phyloP scores from a whole-genome alignment of 2,888 invertebrate species.

The Physocephala rufipes region DNA sequence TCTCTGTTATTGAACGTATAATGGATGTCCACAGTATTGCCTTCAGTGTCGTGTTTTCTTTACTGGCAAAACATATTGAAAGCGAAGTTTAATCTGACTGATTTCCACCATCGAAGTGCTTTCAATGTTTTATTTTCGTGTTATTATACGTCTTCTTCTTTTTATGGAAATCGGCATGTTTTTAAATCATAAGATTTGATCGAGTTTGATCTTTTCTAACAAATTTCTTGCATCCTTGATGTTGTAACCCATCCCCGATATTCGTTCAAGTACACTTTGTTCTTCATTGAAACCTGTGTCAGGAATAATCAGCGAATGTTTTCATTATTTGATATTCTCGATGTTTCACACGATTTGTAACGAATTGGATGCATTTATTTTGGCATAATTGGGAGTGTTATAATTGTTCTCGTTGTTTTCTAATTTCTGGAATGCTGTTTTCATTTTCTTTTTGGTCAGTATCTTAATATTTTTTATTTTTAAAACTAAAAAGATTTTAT shows the following conservation, averaged over 20 bases:
- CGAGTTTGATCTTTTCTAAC: too few relatives aligned
- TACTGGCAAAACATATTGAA: conserved; percentile 10
- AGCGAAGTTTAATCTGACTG: conserved; percentile 14
- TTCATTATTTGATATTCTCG: conserved; percentile 21
- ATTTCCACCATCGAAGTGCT: conserved; percentile 14
- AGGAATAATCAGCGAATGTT: conserved; percentile 26
- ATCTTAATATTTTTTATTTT: background rate
- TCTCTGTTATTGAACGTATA: conserved; percentile 14
- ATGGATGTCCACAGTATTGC: conserved; percentile 44
- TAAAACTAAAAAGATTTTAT: too few relatives aligned
- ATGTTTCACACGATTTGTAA: conserved; percentile 33
- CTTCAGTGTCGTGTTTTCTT: conserved; percentile 60
- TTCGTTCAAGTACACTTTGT: conserved; percentile 43
- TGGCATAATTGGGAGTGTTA: conserved; percentile 14
- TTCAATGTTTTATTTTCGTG: conserved; percentile 20
- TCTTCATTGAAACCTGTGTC: conserved; percentile 20
- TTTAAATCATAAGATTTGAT: background rate
- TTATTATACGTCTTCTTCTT: conserved; percentile 50
- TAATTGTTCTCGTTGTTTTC: conserved; percentile 40
- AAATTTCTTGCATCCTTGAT: conserved; percentile 57
- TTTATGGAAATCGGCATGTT: conserved; percentile 23
- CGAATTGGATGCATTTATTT: conserved; percentile 14
- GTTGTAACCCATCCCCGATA: conserved; percentile 60
- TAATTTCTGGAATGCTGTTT: conserved; percentile 24
- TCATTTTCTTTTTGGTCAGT: background rate